phyloP scores from a whole-genome alignment of 1,140 invertebrate species.

The Bombus pyrosoma region DNA sequence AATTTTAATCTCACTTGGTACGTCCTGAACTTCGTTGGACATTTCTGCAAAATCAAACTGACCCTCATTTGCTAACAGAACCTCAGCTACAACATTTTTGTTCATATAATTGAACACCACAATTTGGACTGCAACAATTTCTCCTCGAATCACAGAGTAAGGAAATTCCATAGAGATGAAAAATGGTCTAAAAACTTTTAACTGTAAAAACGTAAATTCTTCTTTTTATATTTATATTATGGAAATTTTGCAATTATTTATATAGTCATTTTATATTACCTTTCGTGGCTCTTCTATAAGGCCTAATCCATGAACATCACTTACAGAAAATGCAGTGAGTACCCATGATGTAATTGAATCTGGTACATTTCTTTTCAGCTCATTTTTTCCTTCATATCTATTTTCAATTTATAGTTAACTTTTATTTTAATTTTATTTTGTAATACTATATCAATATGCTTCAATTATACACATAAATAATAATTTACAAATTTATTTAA shows the following conservation, averaged over 20 bases:
- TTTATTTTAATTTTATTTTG: background rate
- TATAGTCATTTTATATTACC: conserved; percentile 74
- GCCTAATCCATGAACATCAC: conserved; percentile 92
- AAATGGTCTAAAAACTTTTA: conserved; percentile 94
- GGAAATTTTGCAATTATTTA: background rate
- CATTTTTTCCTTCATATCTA: conserved; percentile 84
- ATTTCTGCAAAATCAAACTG: conserved; percentile 92
- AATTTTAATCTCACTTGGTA: conserved; percentile 81
- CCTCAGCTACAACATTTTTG: conserved; percentile 90
- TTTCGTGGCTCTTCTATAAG: conserved; percentile 88
- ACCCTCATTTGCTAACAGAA: conserved; percentile 92
- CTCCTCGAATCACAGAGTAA: conserved; percentile 94
- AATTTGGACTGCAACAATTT: conserved; percentile 94
- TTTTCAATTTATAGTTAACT: conserved; percentile 28
- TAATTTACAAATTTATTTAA: background rate
- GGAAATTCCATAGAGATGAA: conserved; percentile 94
- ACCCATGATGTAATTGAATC: conserved; percentile 97
- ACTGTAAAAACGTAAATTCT: conserved; percentile 76
- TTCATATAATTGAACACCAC: conserved; percentile 96
- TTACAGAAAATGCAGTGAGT: conserved; percentile 95
- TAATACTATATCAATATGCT: background rate
- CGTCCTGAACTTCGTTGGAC: conserved; percentile 86
- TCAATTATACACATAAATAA: background rate
- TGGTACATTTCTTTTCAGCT: conserved; percentile 86
- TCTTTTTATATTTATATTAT: background rate